Conservation (phyloP, 2,888 invertebrate genomes). For the Nomada fabriciana region DNA sequence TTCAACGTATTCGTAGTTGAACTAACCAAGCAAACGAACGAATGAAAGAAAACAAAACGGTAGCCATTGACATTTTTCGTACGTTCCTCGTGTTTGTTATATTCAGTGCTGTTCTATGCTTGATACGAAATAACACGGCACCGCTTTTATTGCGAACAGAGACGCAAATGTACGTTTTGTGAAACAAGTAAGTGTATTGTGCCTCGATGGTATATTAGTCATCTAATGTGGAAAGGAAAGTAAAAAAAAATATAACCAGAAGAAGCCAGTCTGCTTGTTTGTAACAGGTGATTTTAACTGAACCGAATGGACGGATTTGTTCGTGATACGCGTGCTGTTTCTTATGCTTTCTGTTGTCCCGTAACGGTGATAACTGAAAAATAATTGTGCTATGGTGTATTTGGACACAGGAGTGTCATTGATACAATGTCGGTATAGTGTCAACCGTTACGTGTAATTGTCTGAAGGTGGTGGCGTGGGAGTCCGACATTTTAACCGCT, state of each 20-base stretch:
- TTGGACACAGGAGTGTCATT: constrained; percentile 41
- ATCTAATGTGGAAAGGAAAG: constrained; percentile 13
- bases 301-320: constrained; percentile 41
- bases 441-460: constrained; percentile 58
- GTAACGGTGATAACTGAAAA: constrained; percentile 32
- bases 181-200: constrained; percentile 20
- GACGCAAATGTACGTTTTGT: constrained; percentile 12
- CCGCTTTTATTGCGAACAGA: neutral
- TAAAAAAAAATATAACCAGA: constrained; percentile 12
- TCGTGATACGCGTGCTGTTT: constrained; percentile 40
- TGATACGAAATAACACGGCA: neutral
- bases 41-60: constrained; percentile 62
- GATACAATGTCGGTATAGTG: constrained; percentile 54
- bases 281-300: constrained; percentile 40
- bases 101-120: neutral
- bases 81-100: constrained; percentile 24
- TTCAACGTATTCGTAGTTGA: constrained; percentile 40
- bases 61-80: constrained; percentile 55
- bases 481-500: constrained; percentile 68
- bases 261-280: constrained; percentile 13
- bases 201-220: neutral
- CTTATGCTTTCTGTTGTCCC: constrained; percentile 20
- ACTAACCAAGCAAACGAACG: constrained; percentile 46
- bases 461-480: constrained; percentile 60
- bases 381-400: constrained; percentile 37